Conservation (phyloP, 2,113 vertebrate genomes). For the Vidua macroura region DNA sequence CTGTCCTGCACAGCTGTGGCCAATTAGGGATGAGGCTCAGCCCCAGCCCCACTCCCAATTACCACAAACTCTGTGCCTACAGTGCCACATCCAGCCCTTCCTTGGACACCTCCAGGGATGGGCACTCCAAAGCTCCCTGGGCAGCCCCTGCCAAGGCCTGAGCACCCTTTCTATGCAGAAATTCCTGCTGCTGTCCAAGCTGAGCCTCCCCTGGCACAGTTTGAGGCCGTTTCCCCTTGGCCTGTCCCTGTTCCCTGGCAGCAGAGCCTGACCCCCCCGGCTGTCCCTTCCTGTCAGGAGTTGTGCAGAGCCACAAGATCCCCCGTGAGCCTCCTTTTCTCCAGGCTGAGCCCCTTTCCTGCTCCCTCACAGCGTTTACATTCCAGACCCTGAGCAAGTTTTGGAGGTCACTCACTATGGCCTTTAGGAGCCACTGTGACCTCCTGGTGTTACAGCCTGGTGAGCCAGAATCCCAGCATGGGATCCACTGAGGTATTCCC, state of each 20-base stretch:
- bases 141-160: neutral
- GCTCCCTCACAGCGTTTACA: neutral
- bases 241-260: no score
- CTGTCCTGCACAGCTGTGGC: no score
- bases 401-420: neutral
- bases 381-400: neutral
- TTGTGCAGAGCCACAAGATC: neutral
- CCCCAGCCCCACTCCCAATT: no score
- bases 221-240: no score
- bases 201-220: no score
- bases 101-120: neutral
- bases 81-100: neutral
- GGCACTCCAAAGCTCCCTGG: neutral
- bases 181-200: neutral
- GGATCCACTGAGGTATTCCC: neutral
- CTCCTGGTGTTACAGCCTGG: neutral
- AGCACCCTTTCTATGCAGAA: neutral
- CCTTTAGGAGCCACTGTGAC: neutral
- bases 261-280: neutral
- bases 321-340: neutral
- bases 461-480: rapidly evolving
- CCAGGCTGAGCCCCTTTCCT: neutral
- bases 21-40: no score
- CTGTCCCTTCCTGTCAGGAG: neutral
- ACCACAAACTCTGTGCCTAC: no score